Evolutionary conservation across 2,797 vertebrate genomes (phyloP), one percentile per base, ranked within the genome.

Genomic region (Caiman crocodilus): DNA sequence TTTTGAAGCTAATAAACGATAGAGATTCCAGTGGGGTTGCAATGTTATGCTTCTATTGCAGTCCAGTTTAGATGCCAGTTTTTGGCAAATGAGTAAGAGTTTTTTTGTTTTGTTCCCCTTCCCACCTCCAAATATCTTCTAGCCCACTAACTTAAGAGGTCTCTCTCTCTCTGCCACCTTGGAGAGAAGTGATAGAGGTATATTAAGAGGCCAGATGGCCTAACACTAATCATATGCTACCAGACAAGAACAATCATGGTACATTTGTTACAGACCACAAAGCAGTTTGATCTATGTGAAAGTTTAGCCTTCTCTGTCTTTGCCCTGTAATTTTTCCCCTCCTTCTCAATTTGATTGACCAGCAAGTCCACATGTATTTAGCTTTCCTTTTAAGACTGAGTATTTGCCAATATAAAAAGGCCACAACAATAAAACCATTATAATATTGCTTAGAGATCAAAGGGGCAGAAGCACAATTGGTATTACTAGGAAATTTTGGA

Each of bases 341-440:
- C 14, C 26, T 88, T 86, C 28, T 65, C 35, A 78, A 14, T 75
- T 86, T 61, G 28, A 25, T 55, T 14, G 56, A 69, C 13, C 63
- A 15, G 15, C 63, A 64, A 15, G 15, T 21, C n/a, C n/a, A 64
- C n/a, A 57, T 32, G 30, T 4, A 28, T 1, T 25, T 14, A 57
- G 63, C 65, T 74, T 63, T 76, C 55, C 77, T 92, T 89, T 84
- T 67, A 85, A 64, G 14, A 90, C 79, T 71, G 61, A 90, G 12
- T 88, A 83, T 76, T 5, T 3, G 85, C 67, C 69, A 63, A 60
- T 26, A 60, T 59, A 80, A 77, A 79, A 77, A 89, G 28, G 14
- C 59, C 71, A 91, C 59, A 11, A 13, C 20, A 64, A 15, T 14
- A 15, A 64, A 64, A 64, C 14, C 21, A 5, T 60, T 21, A 60